phyloP scores from a whole-genome alignment of 1,140 invertebrate genomes.

The Caenorhabditis briggsae region DNA sequence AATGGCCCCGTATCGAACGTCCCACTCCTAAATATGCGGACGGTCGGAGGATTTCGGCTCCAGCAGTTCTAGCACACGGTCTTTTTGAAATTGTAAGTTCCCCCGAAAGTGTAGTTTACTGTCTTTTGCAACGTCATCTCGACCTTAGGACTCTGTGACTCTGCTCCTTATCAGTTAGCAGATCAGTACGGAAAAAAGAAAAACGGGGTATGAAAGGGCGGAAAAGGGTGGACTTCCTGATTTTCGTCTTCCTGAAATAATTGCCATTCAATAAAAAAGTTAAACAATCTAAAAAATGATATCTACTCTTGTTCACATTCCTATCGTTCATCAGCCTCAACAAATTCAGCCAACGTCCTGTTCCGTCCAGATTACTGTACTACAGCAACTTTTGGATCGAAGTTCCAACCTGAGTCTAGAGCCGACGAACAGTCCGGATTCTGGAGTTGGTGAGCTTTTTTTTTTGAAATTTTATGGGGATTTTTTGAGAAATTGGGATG shows the following conservation, averaged over 20 bases:
- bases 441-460: constrained; percentile 20
- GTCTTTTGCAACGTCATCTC: neutral
- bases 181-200: neutral
- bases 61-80: constrained; percentile 58
- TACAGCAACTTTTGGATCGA: constrained; percentile 32
- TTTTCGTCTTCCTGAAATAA: constrained; percentile 1
- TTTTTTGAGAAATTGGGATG: too few relatives aligned
- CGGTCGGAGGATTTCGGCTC: constrained; percentile 58
- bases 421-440: constrained; percentile 28
- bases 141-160: constrained; percentile 28
- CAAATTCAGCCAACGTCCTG: constrained; percentile 39
- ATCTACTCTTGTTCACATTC: constrained; percentile 15
- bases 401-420: constrained; percentile 24
- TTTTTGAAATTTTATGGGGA: neutral
- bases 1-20: constrained; percentile 57
- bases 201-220: neutral
- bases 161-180: constrained; percentile 13
- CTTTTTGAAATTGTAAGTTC: constrained; percentile 51
- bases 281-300: neutral
- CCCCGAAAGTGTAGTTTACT: neutral
- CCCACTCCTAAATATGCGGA: constrained; percentile 61
- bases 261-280: neutral
- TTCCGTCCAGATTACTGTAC: constrained; percentile 36
- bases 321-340: neutral
- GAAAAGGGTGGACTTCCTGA: constrained; percentile 27